phyloP scores from a whole-genome alignment of 2,888 invertebrate genomes.

The Epinotia brunnichana region DNA sequence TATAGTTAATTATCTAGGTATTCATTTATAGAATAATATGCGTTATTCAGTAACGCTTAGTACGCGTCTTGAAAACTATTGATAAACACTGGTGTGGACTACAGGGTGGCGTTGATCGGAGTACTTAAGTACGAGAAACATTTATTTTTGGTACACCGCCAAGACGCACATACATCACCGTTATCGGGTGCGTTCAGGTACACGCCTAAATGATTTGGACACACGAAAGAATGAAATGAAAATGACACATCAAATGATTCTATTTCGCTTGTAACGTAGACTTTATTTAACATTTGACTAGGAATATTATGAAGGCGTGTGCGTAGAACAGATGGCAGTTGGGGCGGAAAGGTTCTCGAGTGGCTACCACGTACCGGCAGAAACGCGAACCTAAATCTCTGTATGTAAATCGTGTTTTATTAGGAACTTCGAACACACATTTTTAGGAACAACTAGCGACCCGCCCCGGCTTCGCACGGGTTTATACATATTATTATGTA shows the following conservation, averaged over 20 bases:
- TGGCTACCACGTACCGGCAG: too few species aligned
- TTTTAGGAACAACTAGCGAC: too few species aligned
- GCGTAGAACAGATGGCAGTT: too few species aligned
- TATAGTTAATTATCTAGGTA: too few species aligned
- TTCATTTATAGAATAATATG: too few species aligned
- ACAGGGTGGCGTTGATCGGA: not conserved
- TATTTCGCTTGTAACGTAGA: constrained; percentile 8
- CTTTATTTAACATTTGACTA: not conserved
- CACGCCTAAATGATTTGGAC: constrained; percentile 32
- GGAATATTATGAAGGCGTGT: not conserved
- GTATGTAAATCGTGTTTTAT: too few species aligned
- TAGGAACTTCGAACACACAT: too few species aligned
- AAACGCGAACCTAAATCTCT: too few species aligned
- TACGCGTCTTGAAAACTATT: not conserved
- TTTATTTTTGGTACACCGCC: constrained; percentile 29
- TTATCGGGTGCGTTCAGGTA: constrained; percentile 24
- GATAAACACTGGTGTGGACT: not conserved
- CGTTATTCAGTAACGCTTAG: too few species aligned
- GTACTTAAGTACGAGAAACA: constrained; percentile 24
- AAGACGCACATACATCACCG: constrained; percentile 21
- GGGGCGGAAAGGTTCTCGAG: too few species aligned
- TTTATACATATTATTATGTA: too few species aligned
- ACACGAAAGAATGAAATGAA: constrained; percentile 14
- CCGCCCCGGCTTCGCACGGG: too few species aligned
- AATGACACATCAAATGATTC: constrained; percentile 11